Conservation (phyloP, 2,113 vertebrate species). For the Rattus rattus region DNA sequence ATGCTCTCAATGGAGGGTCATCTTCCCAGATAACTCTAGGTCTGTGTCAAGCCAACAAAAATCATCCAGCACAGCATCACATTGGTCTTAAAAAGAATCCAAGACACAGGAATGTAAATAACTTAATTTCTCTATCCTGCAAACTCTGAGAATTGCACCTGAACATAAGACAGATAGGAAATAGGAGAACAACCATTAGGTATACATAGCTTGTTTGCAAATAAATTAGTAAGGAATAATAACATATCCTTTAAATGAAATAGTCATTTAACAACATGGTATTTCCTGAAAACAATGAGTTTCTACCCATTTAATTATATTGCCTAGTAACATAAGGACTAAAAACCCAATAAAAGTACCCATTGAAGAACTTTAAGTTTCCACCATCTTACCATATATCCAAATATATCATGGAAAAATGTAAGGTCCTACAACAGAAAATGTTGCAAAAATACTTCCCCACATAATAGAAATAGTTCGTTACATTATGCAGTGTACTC, state of each 20-base stretch:
- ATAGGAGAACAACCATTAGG: background rate
- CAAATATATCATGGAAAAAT: conserved; percentile 9
- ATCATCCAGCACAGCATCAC: background rate
- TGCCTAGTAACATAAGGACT: conserved; percentile 5
- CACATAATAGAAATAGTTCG: background rate
- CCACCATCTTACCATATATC: background rate
- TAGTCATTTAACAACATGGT: background rate
- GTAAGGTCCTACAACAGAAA: background rate
- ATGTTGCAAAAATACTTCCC: conserved; percentile 32
- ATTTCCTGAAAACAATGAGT: conserved; percentile 58
- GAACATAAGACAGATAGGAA: background rate
- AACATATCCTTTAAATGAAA: background rate
- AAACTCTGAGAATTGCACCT: conserved; percentile 21
- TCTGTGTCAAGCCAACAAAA: background rate
- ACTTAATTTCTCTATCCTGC: background rate
- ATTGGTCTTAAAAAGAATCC: conserved; percentile 44
- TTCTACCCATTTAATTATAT: conserved; percentile 30
- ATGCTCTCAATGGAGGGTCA: background rate
- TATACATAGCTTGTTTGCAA: conserved; percentile 14
- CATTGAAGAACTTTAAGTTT: background rate
- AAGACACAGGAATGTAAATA: conserved; percentile 42
- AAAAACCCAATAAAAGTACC: background rate
- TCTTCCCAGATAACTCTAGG: background rate
- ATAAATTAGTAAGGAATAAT: background rate
- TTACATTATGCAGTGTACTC: background rate